Evolutionary conservation across 2,888 invertebrate genomes (phyloP).

Genomic region (Amphipoea lucens): DNA sequence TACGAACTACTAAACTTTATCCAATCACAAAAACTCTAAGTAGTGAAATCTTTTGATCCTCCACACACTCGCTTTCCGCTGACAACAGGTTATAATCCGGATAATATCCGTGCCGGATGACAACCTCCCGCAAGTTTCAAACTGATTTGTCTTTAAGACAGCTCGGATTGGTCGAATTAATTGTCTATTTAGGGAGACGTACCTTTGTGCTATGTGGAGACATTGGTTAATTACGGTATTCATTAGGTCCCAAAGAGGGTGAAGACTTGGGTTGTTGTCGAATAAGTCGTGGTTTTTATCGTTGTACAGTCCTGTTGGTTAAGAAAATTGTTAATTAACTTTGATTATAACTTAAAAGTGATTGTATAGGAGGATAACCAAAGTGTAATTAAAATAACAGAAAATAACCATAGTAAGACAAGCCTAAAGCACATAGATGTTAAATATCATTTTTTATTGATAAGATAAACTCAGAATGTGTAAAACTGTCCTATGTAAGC

Average conservation of each 20-base stretch:
- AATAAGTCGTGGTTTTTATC: neutral
- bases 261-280: neutral
- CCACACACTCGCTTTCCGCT: slow-evolving; percentile 31
- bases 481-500: no score
- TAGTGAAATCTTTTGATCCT: slow-evolving; percentile 28
- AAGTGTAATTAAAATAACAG: no score
- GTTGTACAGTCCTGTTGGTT: no score
- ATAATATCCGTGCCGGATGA: slow-evolving; percentile 59
- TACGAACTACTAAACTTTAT: no score
- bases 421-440: no score
- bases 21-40: slow-evolving; percentile 29
- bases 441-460: no score
- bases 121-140: slow-evolving; percentile 47
- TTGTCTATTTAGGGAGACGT: slow-evolving; percentile 31
- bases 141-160: slow-evolving; percentile 62
- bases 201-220: slow-evolving; percentile 2
- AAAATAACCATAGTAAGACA: no score
- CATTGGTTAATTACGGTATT: neutral
- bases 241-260: neutral
- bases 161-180: slow-evolving; percentile 54
- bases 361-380: no score
- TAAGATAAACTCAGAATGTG: no score
- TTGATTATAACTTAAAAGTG: no score
- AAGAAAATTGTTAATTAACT: no score
- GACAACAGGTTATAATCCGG: slow-evolving; percentile 56